A percentile compares a stretch with the other conserved stretches of the same genome.
Evolutionary conservation across 2,888 invertebrate genomes (phyloP).

Genomic region (Tuta absoluta): DNA sequence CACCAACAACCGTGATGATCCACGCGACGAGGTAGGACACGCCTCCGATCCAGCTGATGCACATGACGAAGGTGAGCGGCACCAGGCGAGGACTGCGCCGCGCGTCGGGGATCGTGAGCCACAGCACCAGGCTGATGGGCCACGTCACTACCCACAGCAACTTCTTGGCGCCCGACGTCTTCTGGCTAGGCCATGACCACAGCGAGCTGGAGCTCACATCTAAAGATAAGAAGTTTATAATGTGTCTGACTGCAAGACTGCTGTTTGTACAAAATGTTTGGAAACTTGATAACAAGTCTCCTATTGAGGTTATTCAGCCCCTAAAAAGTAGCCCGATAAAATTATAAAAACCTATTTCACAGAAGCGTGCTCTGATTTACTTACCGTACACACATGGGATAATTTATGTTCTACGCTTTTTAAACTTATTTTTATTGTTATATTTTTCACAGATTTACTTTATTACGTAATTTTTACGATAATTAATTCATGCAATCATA

Average conservation of each 20-base stretch:
- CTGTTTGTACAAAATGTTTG: neutral
- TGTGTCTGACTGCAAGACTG: neutral
- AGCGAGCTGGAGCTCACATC: slow-evolving; percentile 50
- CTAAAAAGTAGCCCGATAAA: too few relatives aligned
- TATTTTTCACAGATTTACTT: too few relatives aligned
- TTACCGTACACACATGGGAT: too few relatives aligned
- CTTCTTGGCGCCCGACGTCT: slow-evolving; percentile 63
- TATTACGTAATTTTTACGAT: too few relatives aligned
- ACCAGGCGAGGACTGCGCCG: slow-evolving; percentile 82
- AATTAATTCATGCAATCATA: too few relatives aligned
- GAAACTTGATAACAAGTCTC: too few relatives aligned
- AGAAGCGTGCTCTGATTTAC: too few relatives aligned
- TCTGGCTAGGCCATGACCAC: slow-evolving; percentile 82
- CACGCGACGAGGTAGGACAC: slow-evolving; percentile 93
- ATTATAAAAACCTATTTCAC: too few relatives aligned
- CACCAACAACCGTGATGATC: slow-evolving; percentile 90
- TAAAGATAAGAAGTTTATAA: neutral
- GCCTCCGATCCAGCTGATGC: slow-evolving; percentile 90
- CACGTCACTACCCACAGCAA: slow-evolving; percentile 84
- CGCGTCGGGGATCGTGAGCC: slow-evolving; percentile 89
- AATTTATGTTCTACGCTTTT: too few relatives aligned
- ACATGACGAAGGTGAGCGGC: slow-evolving; percentile 88
- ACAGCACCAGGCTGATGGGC: slow-evolving; percentile 87
- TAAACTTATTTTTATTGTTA: too few relatives aligned
- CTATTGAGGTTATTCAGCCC: neutral